Conservation (phyloP, 1,140 invertebrate species). For the Tetramorium alpestre region DNA sequence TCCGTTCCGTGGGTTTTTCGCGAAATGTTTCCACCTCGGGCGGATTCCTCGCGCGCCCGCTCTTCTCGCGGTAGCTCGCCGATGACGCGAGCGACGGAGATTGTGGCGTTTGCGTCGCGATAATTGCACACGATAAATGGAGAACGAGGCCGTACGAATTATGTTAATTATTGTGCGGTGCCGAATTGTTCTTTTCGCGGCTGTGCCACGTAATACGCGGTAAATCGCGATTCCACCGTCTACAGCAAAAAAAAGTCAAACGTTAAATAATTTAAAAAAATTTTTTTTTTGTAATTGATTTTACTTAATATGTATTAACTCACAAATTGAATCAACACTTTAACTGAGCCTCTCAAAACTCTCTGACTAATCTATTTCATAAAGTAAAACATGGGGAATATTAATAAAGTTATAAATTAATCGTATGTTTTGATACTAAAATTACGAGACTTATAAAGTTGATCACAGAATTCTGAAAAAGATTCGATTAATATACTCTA, state of each 20-base stretch:
- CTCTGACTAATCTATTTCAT: background rate
- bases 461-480: background rate
- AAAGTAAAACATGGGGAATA: background rate
- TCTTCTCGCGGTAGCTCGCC: background rate
- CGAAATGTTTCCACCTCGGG: background rate
- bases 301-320: background rate
- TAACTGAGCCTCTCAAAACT: background rate
- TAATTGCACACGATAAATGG: constrained; percentile 39
- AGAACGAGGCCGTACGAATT: constrained; percentile 43
- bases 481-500: background rate
- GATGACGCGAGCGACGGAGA: background rate
- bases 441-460: too few relatives aligned
- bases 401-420: background rate
- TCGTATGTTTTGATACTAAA: background rate
- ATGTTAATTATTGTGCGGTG: constrained; percentile 40
- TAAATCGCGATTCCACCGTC: background rate
- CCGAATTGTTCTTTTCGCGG: constrained; percentile 35
- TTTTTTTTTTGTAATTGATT: background rate
- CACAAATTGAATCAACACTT: background rate
- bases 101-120: background rate
- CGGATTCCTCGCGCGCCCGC: constrained; percentile 13
- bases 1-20: constrained; percentile 6
- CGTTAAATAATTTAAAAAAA: background rate
- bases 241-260: background rate
- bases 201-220: background rate